Evolutionary conservation across 2,888 invertebrate genomes (phyloP), one percentile per base, ranked within the genome.

Genomic region (Zootermopsis nevadensis): DNA sequence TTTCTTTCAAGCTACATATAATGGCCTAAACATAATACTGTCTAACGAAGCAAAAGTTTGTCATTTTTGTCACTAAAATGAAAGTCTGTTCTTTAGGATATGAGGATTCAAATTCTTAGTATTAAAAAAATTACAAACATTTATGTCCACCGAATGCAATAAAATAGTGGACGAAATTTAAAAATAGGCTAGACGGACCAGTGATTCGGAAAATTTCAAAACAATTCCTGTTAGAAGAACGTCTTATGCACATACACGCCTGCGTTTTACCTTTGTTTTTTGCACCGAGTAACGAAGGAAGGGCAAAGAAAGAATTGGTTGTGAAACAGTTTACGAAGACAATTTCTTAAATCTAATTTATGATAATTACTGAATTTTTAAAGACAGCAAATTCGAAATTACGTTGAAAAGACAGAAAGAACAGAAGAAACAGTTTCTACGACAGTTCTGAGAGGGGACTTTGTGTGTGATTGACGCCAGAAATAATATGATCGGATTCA

Each of bases 401-500:
- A 69, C 69, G 69, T 69, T 27, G 30, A 69, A 22, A 22, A 60
- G n/a, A 27, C 30, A 27, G 19, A 19, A 27, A 33, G 15, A 31
- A 19, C 19, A 33, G 69, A 33, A 30, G 33, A 30, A 12, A 7
- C 8, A 69, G 69, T 12, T 31, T 22, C 22, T 22, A 8, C 22
- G 69, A 1, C 15, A 22, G 3, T 12, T 22, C 15, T 22, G 33
- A 69, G 33, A 6, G 77, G 42, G 8, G 48, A 30, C 42, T 42
- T 77, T 77, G 24, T 42, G 80, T 35, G 66, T 80, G 80, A 80
- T 80, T 80, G 80, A 80, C 80, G 80, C 80, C 31, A 67, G 80
- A 80, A 80, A 80, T 80, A 80, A 80, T 80, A 80, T 67, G 80
- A 80, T 67, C 80, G 38, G 80, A 80, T 80, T 80, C 66, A 38